Evolutionary conservation across 35 echinoderm and acorn worm genomes (phyloP), one percentile per base, ranked within the genome.

Genomic region (Apostichopus japonicus): DNA sequence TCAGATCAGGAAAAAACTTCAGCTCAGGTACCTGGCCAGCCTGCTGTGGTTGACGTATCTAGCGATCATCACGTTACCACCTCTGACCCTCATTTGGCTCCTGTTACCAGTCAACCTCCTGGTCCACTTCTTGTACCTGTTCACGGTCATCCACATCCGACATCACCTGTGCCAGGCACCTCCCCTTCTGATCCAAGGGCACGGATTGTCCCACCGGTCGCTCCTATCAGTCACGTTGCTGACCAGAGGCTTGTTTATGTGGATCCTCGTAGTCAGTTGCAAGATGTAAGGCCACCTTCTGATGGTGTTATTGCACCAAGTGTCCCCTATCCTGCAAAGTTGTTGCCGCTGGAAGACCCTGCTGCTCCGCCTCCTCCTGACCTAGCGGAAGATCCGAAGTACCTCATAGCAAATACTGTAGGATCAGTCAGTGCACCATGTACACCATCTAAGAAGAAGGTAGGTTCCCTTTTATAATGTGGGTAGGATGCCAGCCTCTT

Each of bases 371-470:
- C 33, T 44, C 33, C 33, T 44, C 21, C 21, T 75, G 16, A 19
- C 17, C 71, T 61, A n/a, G 71, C 22, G 71, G 81, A 84, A n/a
- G 81, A 84, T 84, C 54, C 54, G 0, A 84, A 84, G 53, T 57
- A 84, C 24, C 86, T 72, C n/a, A 8, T 65, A 72, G 33, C 86
- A 89, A 67, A 67, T 24, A 15, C 86, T 14, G 52, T 54, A 27
- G 90, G 72, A 79, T 91, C 90, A 44, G 72, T 91, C 6, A 91
- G 90, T 79, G 72, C 90, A 55, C 65, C 83, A 87, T 62, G 54
- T 57, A 86, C 92, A 77, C 82, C 92, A 87, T 77, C 72, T 4
- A 93, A 93, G 56, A 93, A 93, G 56, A 93, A 88, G 83, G 92
- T 93, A 83, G 14, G 92, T 87, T 44, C 33, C 33, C 33, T 44